These are phyloP conservation scores for Mythimna loreyi DNA, from an alignment of 2,888 invertebrate species.

Conservation along the genomic window DNA sequence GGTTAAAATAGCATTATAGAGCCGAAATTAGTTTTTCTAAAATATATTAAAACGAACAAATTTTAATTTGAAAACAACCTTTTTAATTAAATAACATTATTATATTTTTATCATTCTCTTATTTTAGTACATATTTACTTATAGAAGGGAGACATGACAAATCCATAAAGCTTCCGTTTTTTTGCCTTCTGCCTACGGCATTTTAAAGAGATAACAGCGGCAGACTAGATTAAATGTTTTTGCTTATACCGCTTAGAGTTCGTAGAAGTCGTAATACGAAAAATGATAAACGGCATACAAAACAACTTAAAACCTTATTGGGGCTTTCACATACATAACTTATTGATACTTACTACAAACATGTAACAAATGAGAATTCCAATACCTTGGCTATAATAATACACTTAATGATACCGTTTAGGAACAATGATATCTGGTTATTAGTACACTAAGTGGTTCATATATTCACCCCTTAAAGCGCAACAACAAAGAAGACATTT, in stretches of 20 bases:
- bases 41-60: no score
- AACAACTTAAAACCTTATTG: not conserved
- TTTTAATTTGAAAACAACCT: no score
- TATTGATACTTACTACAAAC: slow-evolving; percentile 5
- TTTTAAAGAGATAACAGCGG: not conserved
- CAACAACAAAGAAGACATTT: not conserved
- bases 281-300: not conserved
- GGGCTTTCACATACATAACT: not conserved
- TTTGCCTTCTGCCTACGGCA: no score
- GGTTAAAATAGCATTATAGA: not conserved
- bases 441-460: not conserved
- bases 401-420: not conserved
- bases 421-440: not conserved
- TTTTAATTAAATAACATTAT: no score
- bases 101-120: no score
- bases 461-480: not conserved
- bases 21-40: no score
- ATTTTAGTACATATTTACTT: no score
- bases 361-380: not conserved
- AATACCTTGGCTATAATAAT: not conserved
- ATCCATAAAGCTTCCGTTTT: no score
- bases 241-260: not conserved
- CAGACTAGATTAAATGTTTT: not conserved
- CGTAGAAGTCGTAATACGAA: not conserved
- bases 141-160: no score